Percentiles rank a stretch among this genome's conserved stretches.
Conservation (phyloP, 2,888 invertebrate genomes). For the Drosophila ustulata region DNA sequence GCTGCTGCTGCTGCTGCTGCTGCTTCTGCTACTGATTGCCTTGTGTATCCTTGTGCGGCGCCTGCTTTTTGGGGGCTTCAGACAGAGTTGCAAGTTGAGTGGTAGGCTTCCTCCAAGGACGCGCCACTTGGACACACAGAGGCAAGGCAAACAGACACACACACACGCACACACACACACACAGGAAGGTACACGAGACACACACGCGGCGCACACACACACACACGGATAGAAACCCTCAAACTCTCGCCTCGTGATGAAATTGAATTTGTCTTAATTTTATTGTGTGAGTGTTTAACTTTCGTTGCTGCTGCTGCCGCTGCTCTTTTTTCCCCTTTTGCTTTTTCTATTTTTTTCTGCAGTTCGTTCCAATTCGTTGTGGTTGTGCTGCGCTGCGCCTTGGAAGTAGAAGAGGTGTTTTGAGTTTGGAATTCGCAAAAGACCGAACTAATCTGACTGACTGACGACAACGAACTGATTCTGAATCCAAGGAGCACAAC, state of each 20-base stretch:
- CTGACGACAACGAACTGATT: slow-evolving; percentile 83
- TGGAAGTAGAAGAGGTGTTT: slow-evolving; percentile 28
- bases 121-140: slow-evolving; percentile 62
- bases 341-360: slow-evolving; percentile 18
- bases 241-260: slow-evolving; percentile 12
- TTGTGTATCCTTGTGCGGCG: slow-evolving; percentile 54
- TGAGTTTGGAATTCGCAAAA: slow-evolving; percentile 50
- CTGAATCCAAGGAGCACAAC: slow-evolving; percentile 81
- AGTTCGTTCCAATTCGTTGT: slow-evolving; percentile 59
- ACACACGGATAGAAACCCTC: slow-evolving; percentile 18
- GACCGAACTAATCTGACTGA: slow-evolving; percentile 74
- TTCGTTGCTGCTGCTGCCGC: slow-evolving; percentile 6
- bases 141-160: slow-evolving; percentile 27
- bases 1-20: background rate
- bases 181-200: slow-evolving; percentile 2
- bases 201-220: slow-evolving; percentile 37
- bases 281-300: slow-evolving; percentile 12
- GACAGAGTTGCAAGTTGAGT: slow-evolving; percentile 13
- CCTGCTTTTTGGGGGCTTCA: slow-evolving; percentile 46
- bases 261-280: slow-evolving; percentile 45
- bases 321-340: slow-evolving; percentile 7
- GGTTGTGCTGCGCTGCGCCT: slow-evolving; percentile 49
- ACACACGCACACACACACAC: slow-evolving; percentile 14
- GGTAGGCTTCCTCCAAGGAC: slow-evolving; percentile 64
- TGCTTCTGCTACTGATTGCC: slow-evolving; percentile 1